phyloP scores from a whole-genome alignment of 1,140 invertebrate species.

The Heliconius eleuchia region DNA sequence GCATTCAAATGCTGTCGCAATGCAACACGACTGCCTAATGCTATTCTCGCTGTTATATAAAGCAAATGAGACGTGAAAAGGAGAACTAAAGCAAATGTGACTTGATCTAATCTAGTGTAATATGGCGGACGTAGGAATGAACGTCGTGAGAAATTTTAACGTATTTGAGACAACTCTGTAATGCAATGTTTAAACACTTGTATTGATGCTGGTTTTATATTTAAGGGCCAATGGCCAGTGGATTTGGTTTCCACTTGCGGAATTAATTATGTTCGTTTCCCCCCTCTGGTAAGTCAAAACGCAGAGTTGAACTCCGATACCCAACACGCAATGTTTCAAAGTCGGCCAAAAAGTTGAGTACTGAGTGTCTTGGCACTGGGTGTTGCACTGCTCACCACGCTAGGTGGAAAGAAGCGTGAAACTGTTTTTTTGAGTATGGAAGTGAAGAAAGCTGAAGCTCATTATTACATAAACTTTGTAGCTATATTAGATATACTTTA shows the following conservation, averaged over 20 bases:
- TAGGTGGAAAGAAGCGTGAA: too few species aligned
- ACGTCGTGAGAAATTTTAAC: neutral
- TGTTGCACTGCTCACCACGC: too few species aligned
- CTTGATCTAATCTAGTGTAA: neutral
- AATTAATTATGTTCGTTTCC: too few species aligned
- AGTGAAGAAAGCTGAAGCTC: too few species aligned
- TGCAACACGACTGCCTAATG: neutral
- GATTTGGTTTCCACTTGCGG: too few species aligned
- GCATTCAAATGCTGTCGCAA: neutral
- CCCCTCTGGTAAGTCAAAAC: too few species aligned
- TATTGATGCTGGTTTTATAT: neutral
- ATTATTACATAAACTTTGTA: neutral
- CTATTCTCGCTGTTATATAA: neutral
- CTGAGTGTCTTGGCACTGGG: too few species aligned
- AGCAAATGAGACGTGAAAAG: constrained; percentile 3
- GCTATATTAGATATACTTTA: neutral
- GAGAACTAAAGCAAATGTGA: constrained; percentile 6
- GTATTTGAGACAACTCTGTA: neutral
- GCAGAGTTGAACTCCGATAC: too few species aligned
- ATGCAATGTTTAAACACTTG: neutral
- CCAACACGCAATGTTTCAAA: too few species aligned
- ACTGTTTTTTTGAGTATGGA: too few species aligned
- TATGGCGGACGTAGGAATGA: neutral
- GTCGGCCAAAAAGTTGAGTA: too few species aligned
- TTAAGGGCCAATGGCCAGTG: too few species aligned